These are phyloP conservation scores for Leucophora obtusa DNA, from an alignment of 2,888 invertebrate species.

Conservation along the genomic window DNA sequence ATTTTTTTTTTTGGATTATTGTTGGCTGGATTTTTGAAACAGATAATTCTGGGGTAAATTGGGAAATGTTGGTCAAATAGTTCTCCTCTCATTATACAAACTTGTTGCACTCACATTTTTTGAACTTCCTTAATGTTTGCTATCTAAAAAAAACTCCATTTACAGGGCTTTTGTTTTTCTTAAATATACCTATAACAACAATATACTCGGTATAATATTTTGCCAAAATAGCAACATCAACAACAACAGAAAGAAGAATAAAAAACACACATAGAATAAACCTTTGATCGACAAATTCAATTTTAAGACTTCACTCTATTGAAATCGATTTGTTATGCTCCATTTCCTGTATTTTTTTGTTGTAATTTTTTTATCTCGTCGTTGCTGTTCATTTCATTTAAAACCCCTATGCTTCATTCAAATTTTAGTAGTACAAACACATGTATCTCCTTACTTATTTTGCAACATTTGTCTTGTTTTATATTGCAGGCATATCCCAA, in stretches of 20 bases:
- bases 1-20: too few relatives aligned
- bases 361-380: slow-evolving; percentile 1
- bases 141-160: neutral
- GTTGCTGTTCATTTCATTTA: slow-evolving; percentile 34
- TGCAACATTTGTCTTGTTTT: slow-evolving; percentile 33
- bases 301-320: slow-evolving; percentile 59
- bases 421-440: slow-evolving; percentile 21
- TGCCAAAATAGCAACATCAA: slow-evolving; percentile 21
- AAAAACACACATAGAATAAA: slow-evolving; percentile 14
- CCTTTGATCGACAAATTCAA: slow-evolving; percentile 63
- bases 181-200: neutral
- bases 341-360: slow-evolving; percentile 52
- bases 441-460: slow-evolving; percentile 10
- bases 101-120: too few relatives aligned
- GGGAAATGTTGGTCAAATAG: too few relatives aligned
- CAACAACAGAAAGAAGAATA: slow-evolving; percentile 9
- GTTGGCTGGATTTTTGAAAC: too few relatives aligned
- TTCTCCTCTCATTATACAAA: too few relatives aligned
- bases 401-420: slow-evolving; percentile 47
- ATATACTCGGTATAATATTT: neutral
- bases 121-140: neutral
- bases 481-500: slow-evolving; percentile 92
- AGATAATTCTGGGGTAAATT: too few relatives aligned
- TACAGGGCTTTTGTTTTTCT: neutral
- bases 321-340: slow-evolving; percentile 64